These are phyloP conservation scores for Prionailurus viverrinus DNA, from an alignment of 2,113 vertebrate genomes.

Conservation along the genomic window DNA sequence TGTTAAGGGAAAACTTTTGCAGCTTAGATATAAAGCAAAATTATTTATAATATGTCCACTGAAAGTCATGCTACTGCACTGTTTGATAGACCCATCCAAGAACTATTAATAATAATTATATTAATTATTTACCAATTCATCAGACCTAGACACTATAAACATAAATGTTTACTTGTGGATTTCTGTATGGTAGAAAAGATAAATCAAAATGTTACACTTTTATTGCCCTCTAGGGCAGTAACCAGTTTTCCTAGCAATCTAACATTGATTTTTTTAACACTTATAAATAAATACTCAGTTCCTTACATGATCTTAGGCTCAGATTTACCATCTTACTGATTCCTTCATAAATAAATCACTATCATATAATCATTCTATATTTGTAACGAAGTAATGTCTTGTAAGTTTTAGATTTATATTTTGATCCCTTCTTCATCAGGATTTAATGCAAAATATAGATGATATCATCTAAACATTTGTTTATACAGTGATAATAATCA, in stretches of 20 bases:
- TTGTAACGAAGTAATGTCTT: neutral
- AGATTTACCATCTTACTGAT: neutral
- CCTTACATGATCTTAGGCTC: neutral
- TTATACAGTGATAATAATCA: neutral
- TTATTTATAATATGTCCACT: neutral
- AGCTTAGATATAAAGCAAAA: conserved; percentile 5
- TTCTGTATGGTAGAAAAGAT: neutral
- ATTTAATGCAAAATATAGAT: neutral
- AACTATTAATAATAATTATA: neutral
- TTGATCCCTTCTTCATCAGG: neutral
- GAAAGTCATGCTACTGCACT: neutral
- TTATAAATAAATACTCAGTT: neutral
- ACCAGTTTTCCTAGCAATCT: neutral
- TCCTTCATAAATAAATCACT: neutral
- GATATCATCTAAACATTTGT: neutral
- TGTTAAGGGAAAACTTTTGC: neutral
- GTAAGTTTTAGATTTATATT: neutral
- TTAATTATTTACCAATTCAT: neutral
- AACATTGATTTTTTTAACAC: neutral
- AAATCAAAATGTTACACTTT: neutral
- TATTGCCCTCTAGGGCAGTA: neutral
- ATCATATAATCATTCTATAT: neutral
- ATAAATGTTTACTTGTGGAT: neutral
- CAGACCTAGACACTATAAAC: neutral
- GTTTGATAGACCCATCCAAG: neutral